Base-by-base conservation (phyloP, 2,113 vertebrate species). In the Osmerus eperlanus region DNA sequence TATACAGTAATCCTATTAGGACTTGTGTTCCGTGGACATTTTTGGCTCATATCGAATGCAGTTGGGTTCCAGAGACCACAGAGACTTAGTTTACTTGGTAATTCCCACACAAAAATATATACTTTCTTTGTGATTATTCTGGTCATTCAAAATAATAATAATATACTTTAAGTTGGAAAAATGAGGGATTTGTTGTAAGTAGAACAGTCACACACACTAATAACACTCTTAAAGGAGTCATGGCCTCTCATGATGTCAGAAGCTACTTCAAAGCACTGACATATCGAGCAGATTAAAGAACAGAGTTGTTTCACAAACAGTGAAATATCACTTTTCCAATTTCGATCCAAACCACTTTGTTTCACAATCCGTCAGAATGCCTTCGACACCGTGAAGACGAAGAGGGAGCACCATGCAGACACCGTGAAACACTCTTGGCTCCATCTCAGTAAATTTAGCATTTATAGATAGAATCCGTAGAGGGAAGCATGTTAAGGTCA, bases 401-500 rank as follows among this genome's bases (percentile, higher is more conserved):
- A 1, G 18, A 21, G 28, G 6, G 62, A 59, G 72, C 69, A 21
- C 59, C 56, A 51, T 65, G 52, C 65, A 66, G 63, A 19, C 41
- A 13, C 67, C 53, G 62, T 54, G 72, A 69, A 73, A 51, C 11
- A 61, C 68, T 79, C 19, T 78, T 61, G 76, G 75, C 76, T 76
- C 72, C 52, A 15, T 18, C 62, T 52, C 63, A 73, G 74, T 78
- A 68, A 77, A 78, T 78, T 62, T 73, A 74, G 71, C 79, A 67
- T 86, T 86, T 77, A 75, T 64, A 67, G 53, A 75, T 67, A 52
- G 72, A 51, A 70, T 81, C 23, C 79, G 65, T 73, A 19, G 29
- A 41, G 12, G 70, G 70, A 54, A 72, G 78, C 75, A 84, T 19
- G 80, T 67, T 85, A 51, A 41, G 83, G 85, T 89, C 86, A 81